Conservation (phyloP, 1,140 invertebrate species). For the Drosophila repletoides region DNA sequence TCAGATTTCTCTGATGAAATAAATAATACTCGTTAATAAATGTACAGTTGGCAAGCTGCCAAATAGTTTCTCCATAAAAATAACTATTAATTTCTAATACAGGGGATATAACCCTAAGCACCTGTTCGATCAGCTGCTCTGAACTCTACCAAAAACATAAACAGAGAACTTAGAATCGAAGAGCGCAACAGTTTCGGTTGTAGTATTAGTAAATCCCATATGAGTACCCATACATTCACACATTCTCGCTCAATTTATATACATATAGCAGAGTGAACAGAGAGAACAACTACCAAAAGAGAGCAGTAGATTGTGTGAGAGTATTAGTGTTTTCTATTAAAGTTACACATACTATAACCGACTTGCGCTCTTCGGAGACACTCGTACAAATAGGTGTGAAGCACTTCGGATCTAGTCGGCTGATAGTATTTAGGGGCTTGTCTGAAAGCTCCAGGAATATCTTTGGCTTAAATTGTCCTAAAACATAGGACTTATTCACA, state of each 20-base stretch:
- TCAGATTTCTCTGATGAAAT: conserved; percentile 39
- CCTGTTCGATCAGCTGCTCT: conserved; percentile 33
- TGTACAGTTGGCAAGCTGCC: neutral
- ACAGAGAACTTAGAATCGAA: conserved; percentile 44
- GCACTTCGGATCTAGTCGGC: neutral
- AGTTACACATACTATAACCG: conserved; percentile 8
- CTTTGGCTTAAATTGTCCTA: too few relatives aligned
- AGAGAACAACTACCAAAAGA: neutral
- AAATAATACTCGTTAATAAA: conserved; percentile 7
- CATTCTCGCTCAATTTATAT: neutral
- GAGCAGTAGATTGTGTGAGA: conserved; percentile 5
- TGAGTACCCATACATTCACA: conserved; percentile 18
- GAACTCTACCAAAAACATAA: conserved; percentile 22
- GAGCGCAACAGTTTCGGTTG: conserved; percentile 6
- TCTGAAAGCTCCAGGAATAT: neutral
- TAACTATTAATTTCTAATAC: neutral
- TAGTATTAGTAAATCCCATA: conserved; percentile 37
- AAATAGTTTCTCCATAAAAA: neutral
- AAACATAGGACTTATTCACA: too few relatives aligned
- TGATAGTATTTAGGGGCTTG: neutral
- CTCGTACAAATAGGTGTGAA: neutral
- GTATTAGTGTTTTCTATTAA: conserved; percentile 35
- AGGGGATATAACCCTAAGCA: neutral
- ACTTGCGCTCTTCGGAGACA: neutral
- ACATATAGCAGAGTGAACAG: neutral